Percentiles rank a stretch among this genome's conserved stretches.
Evolutionary conservation across 2,113 vertebrate species (phyloP).

Genomic region (Nymphicus hollandicus): DNA sequence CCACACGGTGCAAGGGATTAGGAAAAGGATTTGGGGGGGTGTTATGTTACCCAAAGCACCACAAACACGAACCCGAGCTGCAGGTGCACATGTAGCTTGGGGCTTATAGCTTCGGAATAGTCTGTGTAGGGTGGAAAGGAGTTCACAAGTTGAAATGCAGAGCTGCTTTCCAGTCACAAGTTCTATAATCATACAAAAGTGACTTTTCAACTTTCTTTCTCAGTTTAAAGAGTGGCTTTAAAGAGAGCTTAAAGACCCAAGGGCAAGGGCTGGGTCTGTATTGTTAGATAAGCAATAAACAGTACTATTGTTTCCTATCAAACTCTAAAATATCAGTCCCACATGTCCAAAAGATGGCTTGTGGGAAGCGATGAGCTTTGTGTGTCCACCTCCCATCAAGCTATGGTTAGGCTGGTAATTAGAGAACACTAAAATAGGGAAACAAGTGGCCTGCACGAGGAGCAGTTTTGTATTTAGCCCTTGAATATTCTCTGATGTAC

Average conservation of each 20-base stretch:
- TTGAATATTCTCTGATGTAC: conserved; percentile 27
- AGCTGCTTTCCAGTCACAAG: conserved; percentile 12
- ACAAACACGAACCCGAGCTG: background rate
- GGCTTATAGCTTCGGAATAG: background rate
- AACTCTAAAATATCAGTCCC: background rate
- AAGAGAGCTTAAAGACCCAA: background rate
- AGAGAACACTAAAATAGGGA: conserved; percentile 21
- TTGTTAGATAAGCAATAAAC: background rate
- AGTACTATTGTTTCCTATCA: background rate
- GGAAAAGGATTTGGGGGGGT: background rate
- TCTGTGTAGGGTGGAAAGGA: background rate
- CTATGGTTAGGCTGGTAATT: conserved; percentile 43
- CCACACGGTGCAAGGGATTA: background rate
- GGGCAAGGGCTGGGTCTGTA: background rate
- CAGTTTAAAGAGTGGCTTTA: background rate
- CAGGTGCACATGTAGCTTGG: background rate
- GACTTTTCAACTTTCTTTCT: background rate
- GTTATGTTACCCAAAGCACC: background rate
- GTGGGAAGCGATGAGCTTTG: background rate
- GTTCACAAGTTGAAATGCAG: background rate
- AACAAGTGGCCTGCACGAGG: background rate
- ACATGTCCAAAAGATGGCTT: background rate
- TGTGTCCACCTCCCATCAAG: background rate
- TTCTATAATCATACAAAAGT: background rate
- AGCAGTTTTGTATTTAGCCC: conserved; percentile 46